Evolutionary conservation across 2,888 invertebrate genomes (phyloP), one percentile per base, ranked within the genome.

Genomic region (Hypomecis punctinalis): DNA sequence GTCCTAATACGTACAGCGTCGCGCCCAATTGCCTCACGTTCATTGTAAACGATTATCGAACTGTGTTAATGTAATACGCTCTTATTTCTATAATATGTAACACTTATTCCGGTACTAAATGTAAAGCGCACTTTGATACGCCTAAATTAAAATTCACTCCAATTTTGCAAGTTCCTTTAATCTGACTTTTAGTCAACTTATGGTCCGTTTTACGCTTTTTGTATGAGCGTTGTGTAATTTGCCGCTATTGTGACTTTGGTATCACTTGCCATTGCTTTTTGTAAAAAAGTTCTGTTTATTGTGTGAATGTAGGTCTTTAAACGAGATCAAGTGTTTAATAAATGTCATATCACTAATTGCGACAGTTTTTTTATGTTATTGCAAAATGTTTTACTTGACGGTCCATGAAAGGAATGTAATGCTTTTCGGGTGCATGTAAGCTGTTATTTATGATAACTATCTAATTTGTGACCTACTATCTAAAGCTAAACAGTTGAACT

Each of bases 31-130:
- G 73, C 68, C 55, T 42, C 69, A 69, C 67, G 71, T 75, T 71
- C 68, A 72, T 70, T 65, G 66, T 69, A 75, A 76, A 71, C 71
- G 70, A 73, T 76, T 76, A 74, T 75, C 73, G 66, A 75, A 76
- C 70, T 75, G 75, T 74, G 75, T 69, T 74, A 76, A 76, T 75
- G 71, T 68, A 73, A 70, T 68, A 67, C 69, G 64, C 60, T 74
- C 66, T 69, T 69, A 68, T 68, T 70, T 67, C 59, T 59, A 66
- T 61, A 56, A 68, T 70, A 66, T 66, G 63, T 68, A 68, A 66
- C 61, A 63, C 58, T 68, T 67, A 54, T 67, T 53, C 61, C 43
- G 61, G 53, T 45, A 7, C 47, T 39, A 53, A 57, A 10, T 65
- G 36, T 46, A 63, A 37, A 55, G 59, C 10, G 49, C 63, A 55